Conservation (phyloP, 2,113 vertebrate species). For the Channa argus region DNA sequence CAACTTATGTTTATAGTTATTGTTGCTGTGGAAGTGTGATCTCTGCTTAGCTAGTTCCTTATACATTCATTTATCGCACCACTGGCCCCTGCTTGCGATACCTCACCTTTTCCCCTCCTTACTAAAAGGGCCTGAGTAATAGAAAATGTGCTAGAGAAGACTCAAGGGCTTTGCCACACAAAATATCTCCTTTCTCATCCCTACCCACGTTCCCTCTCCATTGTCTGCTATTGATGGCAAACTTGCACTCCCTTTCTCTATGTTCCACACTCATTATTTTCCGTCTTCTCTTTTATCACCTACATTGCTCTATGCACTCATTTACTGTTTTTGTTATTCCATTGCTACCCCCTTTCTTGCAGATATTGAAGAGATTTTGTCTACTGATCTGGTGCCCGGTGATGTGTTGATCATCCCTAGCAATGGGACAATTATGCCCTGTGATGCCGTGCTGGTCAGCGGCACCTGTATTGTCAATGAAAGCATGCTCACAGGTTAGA, state of each 20-base stretch:
- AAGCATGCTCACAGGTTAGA: slow-evolving; percentile 97
- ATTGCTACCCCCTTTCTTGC: slow-evolving; percentile 2
- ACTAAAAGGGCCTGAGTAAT: slow-evolving; percentile 48
- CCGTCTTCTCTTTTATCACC: neutral
- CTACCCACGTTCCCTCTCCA: neutral
- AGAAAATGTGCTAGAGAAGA: slow-evolving; percentile 57
- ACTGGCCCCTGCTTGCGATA: slow-evolving; percentile 38
- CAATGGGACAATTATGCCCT: slow-evolving; percentile 97
- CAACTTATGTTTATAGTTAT: neutral
- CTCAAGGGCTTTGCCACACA: slow-evolving; percentile 25
- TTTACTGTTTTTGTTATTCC: slow-evolving; percentile 19
- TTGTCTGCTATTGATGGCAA: slow-evolving; percentile 5
- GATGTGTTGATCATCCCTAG: slow-evolving; percentile 94
- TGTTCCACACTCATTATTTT: neutral
- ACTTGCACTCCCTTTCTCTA: slow-evolving; percentile 6
- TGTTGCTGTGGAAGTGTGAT: neutral
- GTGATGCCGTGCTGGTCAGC: slow-evolving; percentile 93
- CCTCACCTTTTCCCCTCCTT: slow-evolving; percentile 50
- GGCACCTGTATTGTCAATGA: slow-evolving; percentile 99
- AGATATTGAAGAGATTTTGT: slow-evolving; percentile 94
- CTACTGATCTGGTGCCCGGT: slow-evolving; percentile 95
- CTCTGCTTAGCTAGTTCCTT: neutral
- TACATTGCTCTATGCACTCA: neutral
- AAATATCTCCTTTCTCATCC: slow-evolving; percentile 22
- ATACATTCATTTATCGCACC: slow-evolving; percentile 25